Conservation (phyloP, 2,797 vertebrate genomes). For the Chiroxiphia lanceolata region DNA sequence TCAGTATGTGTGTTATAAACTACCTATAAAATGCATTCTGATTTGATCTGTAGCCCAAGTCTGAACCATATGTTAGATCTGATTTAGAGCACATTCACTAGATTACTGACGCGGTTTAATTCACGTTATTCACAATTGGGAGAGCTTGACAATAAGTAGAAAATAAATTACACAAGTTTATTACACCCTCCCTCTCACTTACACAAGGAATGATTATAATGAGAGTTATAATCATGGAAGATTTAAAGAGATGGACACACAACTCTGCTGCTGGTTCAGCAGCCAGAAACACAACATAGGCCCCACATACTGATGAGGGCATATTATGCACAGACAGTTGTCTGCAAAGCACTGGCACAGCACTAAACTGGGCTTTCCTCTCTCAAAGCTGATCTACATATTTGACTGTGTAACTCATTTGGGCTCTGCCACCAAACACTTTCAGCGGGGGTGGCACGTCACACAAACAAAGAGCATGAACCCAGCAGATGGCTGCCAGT, state of each 20-base stretch:
- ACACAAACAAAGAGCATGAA: neutral
- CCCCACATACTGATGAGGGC: neutral
- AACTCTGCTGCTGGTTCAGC: neutral
- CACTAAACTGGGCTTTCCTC: neutral
- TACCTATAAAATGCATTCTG: neutral
- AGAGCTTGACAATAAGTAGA: neutral
- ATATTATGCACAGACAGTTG: neutral
- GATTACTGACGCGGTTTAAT: neutral
- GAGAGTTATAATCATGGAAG: neutral
- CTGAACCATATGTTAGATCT: neutral
- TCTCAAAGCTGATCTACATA: neutral
- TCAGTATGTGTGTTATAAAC: neutral
- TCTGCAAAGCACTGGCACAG: neutral
- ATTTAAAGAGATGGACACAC: neutral
- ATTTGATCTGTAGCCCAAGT: neutral
- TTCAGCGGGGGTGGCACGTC: neutral
- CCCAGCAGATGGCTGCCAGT: neutral
- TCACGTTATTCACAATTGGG: neutral
- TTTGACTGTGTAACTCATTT: neutral
- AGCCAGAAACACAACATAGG: neutral
- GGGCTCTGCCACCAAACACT: neutral
- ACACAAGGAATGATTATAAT: neutral
- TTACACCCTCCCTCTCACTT: neutral
- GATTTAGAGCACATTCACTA: neutral
- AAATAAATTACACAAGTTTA: constrained; percentile 19